Conservation (phyloP, 2,888 invertebrate species). For the Sinhomidia bicolor region DNA sequence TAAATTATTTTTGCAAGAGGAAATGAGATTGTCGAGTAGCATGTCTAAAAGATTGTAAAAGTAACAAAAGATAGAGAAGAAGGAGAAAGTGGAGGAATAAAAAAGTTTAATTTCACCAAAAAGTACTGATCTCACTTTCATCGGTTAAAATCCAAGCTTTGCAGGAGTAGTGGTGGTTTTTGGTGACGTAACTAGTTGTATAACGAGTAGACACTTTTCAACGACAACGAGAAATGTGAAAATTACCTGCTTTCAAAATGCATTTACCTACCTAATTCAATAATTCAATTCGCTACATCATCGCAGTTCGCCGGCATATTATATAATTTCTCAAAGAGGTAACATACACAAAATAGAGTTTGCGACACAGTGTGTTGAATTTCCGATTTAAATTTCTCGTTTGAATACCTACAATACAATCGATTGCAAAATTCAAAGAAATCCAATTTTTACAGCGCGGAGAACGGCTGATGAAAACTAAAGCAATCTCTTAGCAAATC, state of each 20-base stretch:
- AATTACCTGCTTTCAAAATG: slow-evolving; percentile 20
- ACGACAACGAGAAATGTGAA: neutral
- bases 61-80: slow-evolving; percentile 4
- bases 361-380: too few species aligned
- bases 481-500: too few species aligned
- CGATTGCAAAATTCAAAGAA: too few species aligned
- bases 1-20: slow-evolving; percentile 72
- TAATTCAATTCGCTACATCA: slow-evolving; percentile 13
- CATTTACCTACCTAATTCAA: neutral
- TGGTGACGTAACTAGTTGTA: too few species aligned
- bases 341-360: too few species aligned
- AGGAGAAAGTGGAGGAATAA: slow-evolving; percentile 17
- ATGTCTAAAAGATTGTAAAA: slow-evolving; percentile 70
- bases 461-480: too few species aligned
- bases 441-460: too few species aligned
- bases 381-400: too few species aligned
- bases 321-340: too few species aligned
- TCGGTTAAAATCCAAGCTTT: slow-evolving; percentile 57
- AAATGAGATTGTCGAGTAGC: slow-evolving; percentile 71
- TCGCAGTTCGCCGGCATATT: neutral
- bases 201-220: neutral
- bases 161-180: too few species aligned
- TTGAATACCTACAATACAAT: too few species aligned
- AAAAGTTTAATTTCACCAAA: slow-evolving; percentile 44
- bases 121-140: slow-evolving; percentile 64